Base-by-base conservation (phyloP, 1,140 invertebrate genomes). In the Chironomus striatipennis region DNA sequence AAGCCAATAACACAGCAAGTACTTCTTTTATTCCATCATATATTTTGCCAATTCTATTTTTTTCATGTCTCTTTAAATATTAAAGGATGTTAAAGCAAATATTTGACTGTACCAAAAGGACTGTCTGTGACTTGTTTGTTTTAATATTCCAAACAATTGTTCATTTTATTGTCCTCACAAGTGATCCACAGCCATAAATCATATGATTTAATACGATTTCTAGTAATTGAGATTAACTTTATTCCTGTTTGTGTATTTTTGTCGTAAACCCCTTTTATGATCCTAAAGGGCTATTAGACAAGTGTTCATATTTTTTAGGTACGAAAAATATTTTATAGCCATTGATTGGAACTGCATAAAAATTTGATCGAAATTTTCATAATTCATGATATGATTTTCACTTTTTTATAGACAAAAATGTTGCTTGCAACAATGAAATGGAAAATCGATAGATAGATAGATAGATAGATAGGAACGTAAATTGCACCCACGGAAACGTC, bases 141-240 rank as follows among this genome's bases (percentile, higher is more conserved):
- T 57, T 15, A 57, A 18, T 20, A 9, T 18, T 70, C 18, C 18
- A 21, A 7, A 18, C 64, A 67, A 18, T 70, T 70, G 65, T 21
- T 70, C 17, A 3, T 21, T 20, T 70, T 17, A 21, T 70, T 70
- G 17, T 20, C 5, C 17, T 17, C 65, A 20, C 6, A 20, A 18
- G 18, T 70, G 65, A 70, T 70, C 65, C 20, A 70, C 17, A 20
- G 6, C n/a, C 65, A 70, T 70, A 70, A 70, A 70, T 70, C 65
- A 70, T 18, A 20, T 57, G n/a, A 57, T 12, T 12, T 57, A 57
- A 57, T 57, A 57, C 47, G 47, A 57, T 57, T 57, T 10, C 10
- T 7, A 57, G n/a, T 57, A 12, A 57, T 57, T 57, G 47, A n/a
- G 47, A 57, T 57, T 57, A 57, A 57, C n/a, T 57, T 57, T 57